Evolutionary conservation across 2,113 vertebrate species (phyloP).

Genomic region (Myotis davidii): DNA sequence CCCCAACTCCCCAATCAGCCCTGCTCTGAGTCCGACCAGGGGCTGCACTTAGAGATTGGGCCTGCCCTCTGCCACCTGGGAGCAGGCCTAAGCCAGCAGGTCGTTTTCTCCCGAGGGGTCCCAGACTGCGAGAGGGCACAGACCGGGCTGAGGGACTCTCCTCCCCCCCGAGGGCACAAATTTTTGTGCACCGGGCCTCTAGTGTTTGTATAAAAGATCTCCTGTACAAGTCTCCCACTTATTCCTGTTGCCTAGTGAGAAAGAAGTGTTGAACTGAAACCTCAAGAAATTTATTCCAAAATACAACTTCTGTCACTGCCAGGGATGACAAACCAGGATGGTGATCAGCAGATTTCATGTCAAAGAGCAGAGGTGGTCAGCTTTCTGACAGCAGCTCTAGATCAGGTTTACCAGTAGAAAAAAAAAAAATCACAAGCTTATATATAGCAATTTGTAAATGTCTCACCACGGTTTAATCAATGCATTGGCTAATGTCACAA

Average conservation of each 20-base stretch:
- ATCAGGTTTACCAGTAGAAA: not conserved
- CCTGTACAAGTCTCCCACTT: not conserved
- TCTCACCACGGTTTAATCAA: not conserved
- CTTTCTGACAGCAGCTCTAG: not conserved
- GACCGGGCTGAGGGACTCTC: too few species aligned
- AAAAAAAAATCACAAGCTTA: slow-evolving; percentile 38
- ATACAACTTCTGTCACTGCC: not conserved
- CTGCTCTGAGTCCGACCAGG: too few species aligned
- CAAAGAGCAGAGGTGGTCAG: not conserved
- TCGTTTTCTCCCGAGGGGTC: too few species aligned
- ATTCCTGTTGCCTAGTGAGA: not conserved
- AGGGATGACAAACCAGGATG: not conserved
- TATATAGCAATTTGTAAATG: not conserved
- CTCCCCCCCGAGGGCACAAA: too few species aligned
- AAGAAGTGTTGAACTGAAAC: not conserved
- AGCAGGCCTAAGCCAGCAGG: too few species aligned
- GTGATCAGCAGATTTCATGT: not conserved
- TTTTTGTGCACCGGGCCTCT: too few species aligned
- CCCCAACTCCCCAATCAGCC: too few species aligned
- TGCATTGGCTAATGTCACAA: not conserved
- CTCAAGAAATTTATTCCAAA: not conserved
- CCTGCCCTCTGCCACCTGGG: too few species aligned
- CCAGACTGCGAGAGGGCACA: too few species aligned
- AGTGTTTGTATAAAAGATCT: not conserved
- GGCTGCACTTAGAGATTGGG: too few species aligned